Conservation (phyloP, 2,113 vertebrate genomes). For the Lutjanus erythropterus region DNA sequence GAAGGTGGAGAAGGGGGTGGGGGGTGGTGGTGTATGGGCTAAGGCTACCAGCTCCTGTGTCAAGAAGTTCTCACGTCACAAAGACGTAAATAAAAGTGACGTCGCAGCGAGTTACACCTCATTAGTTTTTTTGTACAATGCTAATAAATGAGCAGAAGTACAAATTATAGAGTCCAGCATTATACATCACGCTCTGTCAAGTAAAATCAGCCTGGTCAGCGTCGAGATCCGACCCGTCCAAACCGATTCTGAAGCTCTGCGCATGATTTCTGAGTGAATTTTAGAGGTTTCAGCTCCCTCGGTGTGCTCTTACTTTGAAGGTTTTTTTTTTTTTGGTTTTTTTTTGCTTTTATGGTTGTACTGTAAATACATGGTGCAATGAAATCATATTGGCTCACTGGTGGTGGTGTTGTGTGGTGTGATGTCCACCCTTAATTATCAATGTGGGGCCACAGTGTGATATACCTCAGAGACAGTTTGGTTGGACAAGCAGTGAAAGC, state of each 20-base stretch:
- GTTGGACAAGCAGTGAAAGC: conserved; percentile 44
- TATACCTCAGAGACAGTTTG: conserved; percentile 54
- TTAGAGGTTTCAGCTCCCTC: not conserved
- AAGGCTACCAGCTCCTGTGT: conserved; percentile 49
- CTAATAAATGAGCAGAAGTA: conserved; percentile 94
- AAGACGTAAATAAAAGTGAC: conserved; percentile 95
- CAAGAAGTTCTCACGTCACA: conserved; percentile 79
- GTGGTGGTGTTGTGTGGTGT: not conserved
- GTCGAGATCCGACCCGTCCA: conserved; percentile 87
- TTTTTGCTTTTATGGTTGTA: not conserved
- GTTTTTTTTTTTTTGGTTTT: not conserved
- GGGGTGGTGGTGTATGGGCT: not conserved
- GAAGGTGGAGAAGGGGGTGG: not conserved
- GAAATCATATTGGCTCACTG: conserved; percentile 8
- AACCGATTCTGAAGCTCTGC: conserved; percentile 70
- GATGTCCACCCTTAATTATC: conserved; percentile 50
- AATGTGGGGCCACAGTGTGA: conserved; percentile 38
- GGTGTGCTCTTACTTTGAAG: not conserved
- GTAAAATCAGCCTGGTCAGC: conserved; percentile 87
- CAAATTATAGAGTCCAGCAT: conserved; percentile 91
- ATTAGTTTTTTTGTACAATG: conserved; percentile 88
- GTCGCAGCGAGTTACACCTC: conserved; percentile 90
- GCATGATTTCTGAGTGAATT: not conserved
- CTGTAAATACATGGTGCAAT: conserved; percentile 32
- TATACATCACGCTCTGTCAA: conserved; percentile 90